These are phyloP conservation scores for Uropsilus gracilis DNA, from an alignment of 2,113 vertebrate genomes.

Conservation along the genomic window DNA sequence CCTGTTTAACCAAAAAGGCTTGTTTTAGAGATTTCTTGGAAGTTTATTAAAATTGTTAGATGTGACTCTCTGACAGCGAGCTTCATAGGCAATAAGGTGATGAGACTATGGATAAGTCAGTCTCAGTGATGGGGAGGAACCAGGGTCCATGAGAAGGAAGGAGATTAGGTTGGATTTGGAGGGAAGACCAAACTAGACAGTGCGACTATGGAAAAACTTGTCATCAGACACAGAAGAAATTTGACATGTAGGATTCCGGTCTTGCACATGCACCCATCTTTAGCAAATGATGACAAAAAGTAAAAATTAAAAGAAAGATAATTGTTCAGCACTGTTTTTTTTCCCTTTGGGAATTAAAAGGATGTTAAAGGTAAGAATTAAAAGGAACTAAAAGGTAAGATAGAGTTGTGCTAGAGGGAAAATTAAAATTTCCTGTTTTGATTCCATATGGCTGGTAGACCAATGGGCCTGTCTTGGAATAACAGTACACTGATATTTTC, in stretches of 20 bases:
- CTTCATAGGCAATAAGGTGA: not conserved
- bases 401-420: not conserved
- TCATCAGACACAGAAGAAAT: not conserved
- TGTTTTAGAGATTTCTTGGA: constrained; percentile 21
- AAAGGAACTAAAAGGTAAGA: not conserved
- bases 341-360: not conserved
- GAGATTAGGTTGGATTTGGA: not conserved
- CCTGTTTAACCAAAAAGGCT: not conserved
- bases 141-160: not conserved
- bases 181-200: not conserved
- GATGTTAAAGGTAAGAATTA: not conserved
- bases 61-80: not conserved
- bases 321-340: not conserved
- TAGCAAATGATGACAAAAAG: not conserved
- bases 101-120: not conserved
- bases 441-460: not conserved
- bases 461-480: not conserved
- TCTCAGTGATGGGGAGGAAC: not conserved
- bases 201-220: not conserved
- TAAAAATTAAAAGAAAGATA: not conserved
- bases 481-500: not conserved
- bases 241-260: not conserved
- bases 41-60: not conserved
- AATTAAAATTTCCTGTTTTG: not conserved
- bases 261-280: not conserved